phyloP scores from a whole-genome alignment of 2,888 invertebrate genomes.

The Ditula angustiorana region DNA sequence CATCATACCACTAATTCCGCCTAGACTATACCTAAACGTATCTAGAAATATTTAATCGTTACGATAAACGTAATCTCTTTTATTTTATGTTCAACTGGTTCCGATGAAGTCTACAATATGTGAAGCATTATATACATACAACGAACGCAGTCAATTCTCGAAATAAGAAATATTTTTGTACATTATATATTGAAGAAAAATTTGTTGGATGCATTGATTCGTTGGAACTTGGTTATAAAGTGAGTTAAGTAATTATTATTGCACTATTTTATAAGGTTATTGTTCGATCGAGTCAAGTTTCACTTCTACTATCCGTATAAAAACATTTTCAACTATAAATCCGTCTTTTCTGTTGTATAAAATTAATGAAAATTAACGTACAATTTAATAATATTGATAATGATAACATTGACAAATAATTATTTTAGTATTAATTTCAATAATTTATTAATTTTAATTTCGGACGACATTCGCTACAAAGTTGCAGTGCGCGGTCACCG shows the following conservation, averaged over 20 bases:
- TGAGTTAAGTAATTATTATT: conserved; percentile 41
- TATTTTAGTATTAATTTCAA: conserved; percentile 49
- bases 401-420: conserved; percentile 51
- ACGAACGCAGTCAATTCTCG: conserved; percentile 60
- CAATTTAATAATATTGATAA: conserved; percentile 40
- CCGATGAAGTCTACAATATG: conserved; percentile 48
- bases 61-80: conserved; percentile 43
- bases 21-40: conserved; percentile 77
- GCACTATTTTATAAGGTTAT: conserved; percentile 45
- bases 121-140: conserved; percentile 82
- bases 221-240: conserved; percentile 34
- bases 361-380: conserved; percentile 40
- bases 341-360: conserved; percentile 37
- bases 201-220: conserved; percentile 43
- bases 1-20: conserved; percentile 71
- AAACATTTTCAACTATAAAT: conserved; percentile 16
- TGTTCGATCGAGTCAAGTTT: conserved; percentile 28
- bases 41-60: conserved; percentile 57
- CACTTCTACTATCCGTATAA: conserved; percentile 28
- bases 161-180: conserved; percentile 50
- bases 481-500: conserved; percentile 40
- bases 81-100: conserved; percentile 57
- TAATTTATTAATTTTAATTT: conserved; percentile 53
- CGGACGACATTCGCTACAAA: conserved; percentile 46
- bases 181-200: conserved; percentile 45